Percentiles rank a stretch among this genome's conserved stretches.
phyloP scores from a whole-genome alignment of 2,888 invertebrate species.

The Teleiodes luculella region DNA sequence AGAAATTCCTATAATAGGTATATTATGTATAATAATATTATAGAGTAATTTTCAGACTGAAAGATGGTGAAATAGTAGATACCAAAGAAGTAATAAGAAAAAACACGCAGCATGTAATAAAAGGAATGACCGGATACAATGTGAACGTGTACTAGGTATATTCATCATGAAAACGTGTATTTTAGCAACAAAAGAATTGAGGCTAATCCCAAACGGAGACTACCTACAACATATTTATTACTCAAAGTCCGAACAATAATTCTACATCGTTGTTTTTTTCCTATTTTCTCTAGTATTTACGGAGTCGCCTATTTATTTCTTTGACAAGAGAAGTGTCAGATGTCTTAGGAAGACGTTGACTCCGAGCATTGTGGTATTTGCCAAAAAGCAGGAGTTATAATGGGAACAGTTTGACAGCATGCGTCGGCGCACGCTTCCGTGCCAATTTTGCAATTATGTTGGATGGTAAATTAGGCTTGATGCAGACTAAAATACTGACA shows the following conservation, averaged over 20 bases:
- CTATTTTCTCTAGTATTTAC: conserved; percentile 34
- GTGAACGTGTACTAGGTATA: no score
- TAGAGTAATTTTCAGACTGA: no score
- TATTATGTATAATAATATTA: no score
- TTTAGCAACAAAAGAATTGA: no score
- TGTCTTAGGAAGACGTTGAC: conserved; percentile 72
- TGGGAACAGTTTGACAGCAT: conserved; percentile 66
- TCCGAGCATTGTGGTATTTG: conserved; percentile 52
- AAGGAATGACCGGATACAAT: no score
- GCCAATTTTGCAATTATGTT: conserved; percentile 72
- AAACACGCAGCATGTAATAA: no score
- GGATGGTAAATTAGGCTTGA: neutral
- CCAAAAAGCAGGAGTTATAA: conserved; percentile 67
- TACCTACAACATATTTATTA: neutral
- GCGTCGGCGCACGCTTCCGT: conserved; percentile 60
- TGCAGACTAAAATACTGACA: neutral
- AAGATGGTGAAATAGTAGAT: no score
- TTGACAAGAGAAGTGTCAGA: conserved; percentile 58
- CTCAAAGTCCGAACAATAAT: conserved; percentile 44
- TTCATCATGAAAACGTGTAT: no score
- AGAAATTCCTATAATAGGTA: no score
- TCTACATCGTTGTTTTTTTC: conserved; percentile 36
- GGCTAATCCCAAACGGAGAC: no score
- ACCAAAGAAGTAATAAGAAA: no score
- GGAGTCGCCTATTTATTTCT: conserved; percentile 49